Conservation (phyloP, 2,113 vertebrate species). For the Abramis brama region DNA sequence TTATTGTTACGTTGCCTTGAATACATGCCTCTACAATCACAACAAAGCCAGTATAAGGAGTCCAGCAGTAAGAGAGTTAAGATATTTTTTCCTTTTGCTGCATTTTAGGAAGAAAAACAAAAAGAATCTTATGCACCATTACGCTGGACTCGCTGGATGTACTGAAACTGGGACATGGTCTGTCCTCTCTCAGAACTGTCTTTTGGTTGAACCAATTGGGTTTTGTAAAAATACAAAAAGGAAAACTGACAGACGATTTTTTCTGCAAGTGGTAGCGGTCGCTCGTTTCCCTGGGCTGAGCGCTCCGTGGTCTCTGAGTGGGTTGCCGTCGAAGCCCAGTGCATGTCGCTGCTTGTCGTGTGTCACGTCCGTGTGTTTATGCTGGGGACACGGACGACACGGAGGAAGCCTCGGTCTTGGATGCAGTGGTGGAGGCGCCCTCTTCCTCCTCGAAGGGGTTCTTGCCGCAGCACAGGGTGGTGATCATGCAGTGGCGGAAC, state of each 20-base stretch:
- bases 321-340: conserved; percentile 23
- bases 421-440: conserved; percentile 80
- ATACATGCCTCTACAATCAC: conserved; percentile 83
- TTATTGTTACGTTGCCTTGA: conserved; percentile 80
- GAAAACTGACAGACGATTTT: conserved; percentile 70
- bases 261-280: conserved; percentile 73
- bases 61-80: conserved; percentile 73
- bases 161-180: conserved; percentile 76
- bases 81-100: conserved; percentile 64
- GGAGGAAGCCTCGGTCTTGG: conserved; percentile 92
- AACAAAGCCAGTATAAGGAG: conserved; percentile 79
- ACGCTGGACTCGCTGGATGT: conserved; percentile 75
- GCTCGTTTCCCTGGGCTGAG: conserved; percentile 73
- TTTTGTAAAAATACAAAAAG: conserved; percentile 75
- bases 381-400: conserved; percentile 92
- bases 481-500: conserved; percentile 98
- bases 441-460: conserved; percentile 92
- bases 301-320: conserved; percentile 65
- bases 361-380: conserved; percentile 68
- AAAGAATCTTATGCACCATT: conserved; percentile 65
- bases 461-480: conserved; percentile 95
- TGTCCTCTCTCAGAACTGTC: conserved; percentile 75
- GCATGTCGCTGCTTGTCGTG: conserved; percentile 51
- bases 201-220: conserved; percentile 75
- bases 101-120: conserved; percentile 50